phyloP scores from a whole-genome alignment of 2,888 invertebrate species.

The Geophilus truncorum region DNA sequence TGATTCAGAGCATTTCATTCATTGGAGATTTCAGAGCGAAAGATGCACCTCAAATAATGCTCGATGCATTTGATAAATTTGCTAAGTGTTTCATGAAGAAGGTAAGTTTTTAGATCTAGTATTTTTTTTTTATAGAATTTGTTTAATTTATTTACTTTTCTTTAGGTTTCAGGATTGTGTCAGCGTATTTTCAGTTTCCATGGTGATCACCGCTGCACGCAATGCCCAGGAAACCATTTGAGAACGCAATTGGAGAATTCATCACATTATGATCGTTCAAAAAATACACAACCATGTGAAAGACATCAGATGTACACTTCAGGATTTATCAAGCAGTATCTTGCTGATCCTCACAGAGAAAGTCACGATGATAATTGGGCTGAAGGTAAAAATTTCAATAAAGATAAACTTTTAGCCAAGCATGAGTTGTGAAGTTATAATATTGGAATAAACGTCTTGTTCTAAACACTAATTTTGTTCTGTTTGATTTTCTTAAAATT shows the following conservation, averaged over 20 bases:
- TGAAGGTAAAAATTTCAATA: no score
- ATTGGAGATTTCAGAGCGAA: not conserved
- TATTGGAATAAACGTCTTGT: no score
- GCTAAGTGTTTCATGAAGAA: not conserved
- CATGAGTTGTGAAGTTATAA: no score
- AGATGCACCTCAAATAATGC: not conserved
- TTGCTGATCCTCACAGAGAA: no score
- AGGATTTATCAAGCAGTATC: no score
- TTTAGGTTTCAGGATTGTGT: not conserved
- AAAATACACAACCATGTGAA: not conserved
- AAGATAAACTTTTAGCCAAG: no score
- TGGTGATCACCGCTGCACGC: not conserved
- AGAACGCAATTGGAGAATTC: not conserved
- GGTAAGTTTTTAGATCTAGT: not conserved
- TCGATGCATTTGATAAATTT: not conserved
- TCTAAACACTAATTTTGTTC: no score
- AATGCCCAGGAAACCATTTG: not conserved
- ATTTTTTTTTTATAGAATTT: not conserved
- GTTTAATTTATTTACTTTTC: not conserved
- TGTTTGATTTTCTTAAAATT: no score
- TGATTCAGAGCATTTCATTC: not conserved
- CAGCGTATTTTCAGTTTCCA: not conserved
- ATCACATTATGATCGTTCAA: not conserved
- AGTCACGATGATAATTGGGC: no score
- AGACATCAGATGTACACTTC: not conserved